Base-by-base conservation (phyloP, 2,888 invertebrate species). In the Orthosia gothica region DNA sequence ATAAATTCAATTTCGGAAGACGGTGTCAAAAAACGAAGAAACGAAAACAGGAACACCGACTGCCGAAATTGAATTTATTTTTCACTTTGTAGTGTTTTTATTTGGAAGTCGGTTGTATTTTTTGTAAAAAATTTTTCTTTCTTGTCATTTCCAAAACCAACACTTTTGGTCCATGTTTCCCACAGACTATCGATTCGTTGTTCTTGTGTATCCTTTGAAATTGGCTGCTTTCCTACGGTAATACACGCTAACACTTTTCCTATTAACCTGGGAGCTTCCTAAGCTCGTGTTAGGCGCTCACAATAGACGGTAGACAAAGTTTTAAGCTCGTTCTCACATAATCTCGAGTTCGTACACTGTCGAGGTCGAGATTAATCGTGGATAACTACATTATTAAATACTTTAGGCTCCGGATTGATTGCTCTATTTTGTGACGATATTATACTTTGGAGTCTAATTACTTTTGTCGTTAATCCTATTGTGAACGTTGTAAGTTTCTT, bases 241-340 rank as follows among this genome's bases (percentile, higher is more conserved):
- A 70, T 73, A 74, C 23, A 73, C 40, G 59, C 58, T 77, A 76
- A 82, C 68, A 81, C 77, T 81, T 87, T 82, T 82, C 80, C 76
- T 79, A 79, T 87, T 83, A 85, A 77, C 80, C 78, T 68, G 74
- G 80, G 76, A 72, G 79, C 70, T 47, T 70, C 55, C 67, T 79
- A 73, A 87, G 79, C 79, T 73, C 61, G 77, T 73, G 86, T 82
- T 84, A 76, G 85, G 65, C 66, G 74, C 70, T 73, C 70, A 72
- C 67, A 80, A 74, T 77, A 80, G 74, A 75, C 74, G 72, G 79
- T 74, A 61, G 79, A 76, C 73, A 78, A 87, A 86, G 86, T 86
- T 86, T 87, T 79, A 83, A 87, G 83, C 87, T 85, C 74, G 69
- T 81, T 83, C 76, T 81, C 74, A 83, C 75, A 75, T 85, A 82